Base-by-base conservation (phyloP, 1,140 invertebrate species). In the Leptopilina clavipes region DNA sequence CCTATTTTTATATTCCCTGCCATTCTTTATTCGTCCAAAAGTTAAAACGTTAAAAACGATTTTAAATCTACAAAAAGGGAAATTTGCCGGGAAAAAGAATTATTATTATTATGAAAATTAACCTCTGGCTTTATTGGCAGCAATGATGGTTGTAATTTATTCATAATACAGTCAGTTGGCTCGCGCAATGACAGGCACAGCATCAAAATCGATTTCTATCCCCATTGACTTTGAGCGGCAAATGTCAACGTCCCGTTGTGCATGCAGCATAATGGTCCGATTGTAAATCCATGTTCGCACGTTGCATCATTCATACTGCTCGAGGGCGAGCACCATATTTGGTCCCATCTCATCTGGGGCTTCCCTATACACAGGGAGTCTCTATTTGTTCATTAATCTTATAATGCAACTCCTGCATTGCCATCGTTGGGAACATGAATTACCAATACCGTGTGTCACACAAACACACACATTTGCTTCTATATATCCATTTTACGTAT, bases 311-410 rank as follows among this genome's bases (percentile, higher is more conserved):
- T 82, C 82, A 87, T 87, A 79, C 43, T 74, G 76, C 82, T 82
- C 76, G 81, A 82, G 81, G 85, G 83, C 83, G 74, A 83, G 70
- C 74, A 75, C 74, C 78, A 75, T 82, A 82, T 79, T 82, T 80
- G 59, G 76, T 70, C 79, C 76, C 72, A 74, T 80, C 81, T 82
- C 74, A 79, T 80, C 77, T 77, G 74, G 65, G 76, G 74, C 70
- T 79, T 76, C 74, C 25, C 43, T 44, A 71, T 31, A 71, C 70
- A 81, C 73, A 77, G 79, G 74, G 81, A 71, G 76, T 70, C 70
- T 82, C 82, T 84, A 82, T 87, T 86, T 86, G 85, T 85, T 87
- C 85, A 86, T 87, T 86, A 87, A 87, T 87, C 85, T 87, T 87
- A 83, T 83, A 86, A 84, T 80, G 82, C 79, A 83, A 86, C 85